Percentiles rank a stretch among this genome's conserved stretches.
Evolutionary conservation across 1,140 invertebrate species (phyloP).

Genomic region (Drosophila bipectinata): DNA sequence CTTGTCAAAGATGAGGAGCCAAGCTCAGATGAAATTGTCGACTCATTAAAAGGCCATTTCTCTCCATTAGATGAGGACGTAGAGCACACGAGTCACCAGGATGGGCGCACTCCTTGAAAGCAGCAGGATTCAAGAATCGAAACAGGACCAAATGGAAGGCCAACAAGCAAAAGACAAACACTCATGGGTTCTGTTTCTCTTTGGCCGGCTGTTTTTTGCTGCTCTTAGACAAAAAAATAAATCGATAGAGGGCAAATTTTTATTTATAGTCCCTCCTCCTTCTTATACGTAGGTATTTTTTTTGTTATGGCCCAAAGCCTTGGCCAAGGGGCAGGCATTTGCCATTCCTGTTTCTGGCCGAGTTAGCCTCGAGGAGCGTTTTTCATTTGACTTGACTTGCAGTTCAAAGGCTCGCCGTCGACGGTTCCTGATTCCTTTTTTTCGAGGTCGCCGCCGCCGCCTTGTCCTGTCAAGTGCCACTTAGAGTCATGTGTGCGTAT

Average conservation of each 20-base stretch:
- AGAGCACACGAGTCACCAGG: neutral
- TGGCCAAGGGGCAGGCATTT: slow-evolving; percentile 54
- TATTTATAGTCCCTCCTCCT: slow-evolving; percentile 70
- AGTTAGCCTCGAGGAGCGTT: slow-evolving; percentile 49
- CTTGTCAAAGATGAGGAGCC: slow-evolving; percentile 36
- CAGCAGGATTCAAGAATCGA: slow-evolving; percentile 30
- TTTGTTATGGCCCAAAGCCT: slow-evolving; percentile 17
- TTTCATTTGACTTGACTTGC: slow-evolving; percentile 80
- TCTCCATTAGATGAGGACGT: slow-evolving; percentile 60
- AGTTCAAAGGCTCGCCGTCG: slow-evolving; percentile 63
- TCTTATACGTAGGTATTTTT: slow-evolving; percentile 6
- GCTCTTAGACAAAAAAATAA: slow-evolving; percentile 36
- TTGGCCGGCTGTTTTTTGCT: slow-evolving; percentile 22
- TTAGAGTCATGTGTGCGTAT: slow-evolving; percentile 33
- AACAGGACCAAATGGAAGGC: slow-evolving; percentile 51
- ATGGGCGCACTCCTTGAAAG: slow-evolving; percentile 12
- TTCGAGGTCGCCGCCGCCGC: slow-evolving; percentile 62
- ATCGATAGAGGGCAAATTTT: slow-evolving; percentile 72
- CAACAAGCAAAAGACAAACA: slow-evolving; percentile 75
- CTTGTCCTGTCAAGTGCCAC: slow-evolving; percentile 70
- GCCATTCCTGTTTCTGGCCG: slow-evolving; percentile 64
- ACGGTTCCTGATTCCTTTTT: slow-evolving; percentile 32
- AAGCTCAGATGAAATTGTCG: slow-evolving; percentile 64
- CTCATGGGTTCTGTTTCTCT: slow-evolving; percentile 54
- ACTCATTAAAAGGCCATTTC: slow-evolving; percentile 77